Evolutionary conservation across 2,888 invertebrate genomes (phyloP).

Genomic region (Julus scanicus): DNA sequence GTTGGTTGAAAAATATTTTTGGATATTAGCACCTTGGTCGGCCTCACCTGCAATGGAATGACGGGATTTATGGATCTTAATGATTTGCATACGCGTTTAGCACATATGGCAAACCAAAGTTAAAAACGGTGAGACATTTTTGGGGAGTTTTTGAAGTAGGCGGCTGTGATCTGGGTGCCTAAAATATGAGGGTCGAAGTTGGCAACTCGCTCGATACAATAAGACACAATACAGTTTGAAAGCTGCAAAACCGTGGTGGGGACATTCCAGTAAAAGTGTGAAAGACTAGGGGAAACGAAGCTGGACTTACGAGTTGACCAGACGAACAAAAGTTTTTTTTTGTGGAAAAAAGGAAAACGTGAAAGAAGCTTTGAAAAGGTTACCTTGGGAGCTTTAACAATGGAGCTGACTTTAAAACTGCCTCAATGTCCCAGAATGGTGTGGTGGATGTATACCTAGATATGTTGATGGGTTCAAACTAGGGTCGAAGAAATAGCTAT

Average conservation of each 20-base stretch:
- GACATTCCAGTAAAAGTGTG: not conserved
- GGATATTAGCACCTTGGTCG: constrained; percentile 1
- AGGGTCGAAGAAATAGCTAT: not conserved
- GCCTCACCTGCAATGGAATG: not conserved
- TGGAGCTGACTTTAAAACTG: constrained; percentile 16
- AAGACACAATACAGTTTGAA: not conserved
- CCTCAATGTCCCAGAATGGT: not conserved
- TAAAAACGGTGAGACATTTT: not conserved
- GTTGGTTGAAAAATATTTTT: not conserved
- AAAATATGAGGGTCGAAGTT: not conserved
- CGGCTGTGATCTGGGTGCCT: not conserved
- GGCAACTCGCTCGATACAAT: constrained; percentile 24
- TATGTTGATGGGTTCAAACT: constrained; percentile 17
- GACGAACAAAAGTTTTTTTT: constrained; percentile 34
- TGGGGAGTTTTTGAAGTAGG: not conserved
- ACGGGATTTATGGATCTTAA: not conserved
- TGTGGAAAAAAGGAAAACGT: constrained; percentile 15
- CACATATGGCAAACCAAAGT: not conserved
- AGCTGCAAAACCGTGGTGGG: not conserved
- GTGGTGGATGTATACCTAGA: not conserved
- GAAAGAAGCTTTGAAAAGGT: constrained; percentile 18
- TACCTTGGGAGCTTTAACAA: not conserved
- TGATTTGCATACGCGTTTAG: not conserved
- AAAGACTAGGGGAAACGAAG: constrained; percentile 21
- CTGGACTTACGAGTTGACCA: constrained; percentile 8